These are phyloP conservation scores for Machimus rusticus DNA, from an alignment of 2,888 invertebrate genomes.

Conservation along the genomic window DNA sequence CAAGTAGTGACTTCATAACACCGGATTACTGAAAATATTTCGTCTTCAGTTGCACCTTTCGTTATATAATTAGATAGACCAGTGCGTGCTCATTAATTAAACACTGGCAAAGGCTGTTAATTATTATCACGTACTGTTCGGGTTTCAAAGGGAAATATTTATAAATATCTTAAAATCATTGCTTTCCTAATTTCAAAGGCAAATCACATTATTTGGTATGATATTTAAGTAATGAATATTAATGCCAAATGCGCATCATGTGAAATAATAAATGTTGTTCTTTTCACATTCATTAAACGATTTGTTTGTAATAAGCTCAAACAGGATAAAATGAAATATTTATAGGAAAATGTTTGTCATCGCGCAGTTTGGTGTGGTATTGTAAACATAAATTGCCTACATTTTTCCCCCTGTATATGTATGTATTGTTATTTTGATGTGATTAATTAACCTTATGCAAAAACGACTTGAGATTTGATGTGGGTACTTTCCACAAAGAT, in stretches of 20 bases:
- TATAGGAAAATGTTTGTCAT: not conserved
- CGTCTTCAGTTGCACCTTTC: not conserved
- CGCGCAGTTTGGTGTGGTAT: not conserved
- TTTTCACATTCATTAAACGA: not conserved
- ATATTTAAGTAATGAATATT: not conserved
- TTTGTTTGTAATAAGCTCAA: not conserved
- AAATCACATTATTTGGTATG: not conserved
- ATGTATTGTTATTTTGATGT: no score
- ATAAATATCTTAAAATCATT: not conserved
- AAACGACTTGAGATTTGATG: no score
- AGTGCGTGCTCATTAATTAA: not conserved
- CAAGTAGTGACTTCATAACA: not conserved
- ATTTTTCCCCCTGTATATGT: not conserved
- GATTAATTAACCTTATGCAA: no score
- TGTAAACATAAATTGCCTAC: not conserved
- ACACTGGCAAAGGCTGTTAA: not conserved
- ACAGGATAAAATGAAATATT: not conserved
- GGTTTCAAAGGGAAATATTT: not conserved
- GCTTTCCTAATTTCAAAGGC: not conserved
- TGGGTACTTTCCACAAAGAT: no score
- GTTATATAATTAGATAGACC: not conserved
- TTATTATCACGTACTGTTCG: not conserved
- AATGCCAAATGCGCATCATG: not conserved
- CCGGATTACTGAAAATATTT: not conserved
- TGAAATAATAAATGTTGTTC: not conserved